These are phyloP conservation scores for Netelia inedita DNA, from an alignment of 2,888 invertebrate species.

Conservation along the genomic window DNA sequence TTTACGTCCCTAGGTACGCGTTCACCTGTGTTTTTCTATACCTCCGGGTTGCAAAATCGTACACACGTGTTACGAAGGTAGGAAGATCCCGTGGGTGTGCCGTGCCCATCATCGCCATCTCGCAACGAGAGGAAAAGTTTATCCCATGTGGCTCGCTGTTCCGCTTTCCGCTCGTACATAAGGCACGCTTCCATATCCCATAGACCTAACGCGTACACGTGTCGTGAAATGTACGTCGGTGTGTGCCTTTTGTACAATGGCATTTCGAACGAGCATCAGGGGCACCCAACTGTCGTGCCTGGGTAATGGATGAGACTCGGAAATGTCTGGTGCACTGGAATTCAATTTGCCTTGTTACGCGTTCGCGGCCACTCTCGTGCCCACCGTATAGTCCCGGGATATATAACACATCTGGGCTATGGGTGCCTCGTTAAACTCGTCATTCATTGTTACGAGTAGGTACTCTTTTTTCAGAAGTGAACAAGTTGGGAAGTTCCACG, in stretches of 20 bases:
- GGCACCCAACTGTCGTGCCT: slow-evolving; percentile 65
- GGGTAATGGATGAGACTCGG: slow-evolving; percentile 68
- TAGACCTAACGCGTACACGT: not conserved
- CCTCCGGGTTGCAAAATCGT: slow-evolving; percentile 3
- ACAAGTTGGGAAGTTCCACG: too few relatives aligned
- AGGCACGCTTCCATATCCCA: slow-evolving; percentile 22
- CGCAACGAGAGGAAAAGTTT: slow-evolving; percentile 66
- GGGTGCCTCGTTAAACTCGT: slow-evolving; percentile 47
- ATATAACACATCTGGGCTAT: not conserved
- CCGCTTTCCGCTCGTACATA: slow-evolving; percentile 62
- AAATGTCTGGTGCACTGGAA: slow-evolving; percentile 66
- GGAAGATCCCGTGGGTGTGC: slow-evolving; percentile 49
- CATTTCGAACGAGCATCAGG: slow-evolving; percentile 67
- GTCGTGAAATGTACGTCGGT: slow-evolving; percentile 23
- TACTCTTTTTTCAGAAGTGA: not conserved
- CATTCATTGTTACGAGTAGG: slow-evolving; percentile 39
- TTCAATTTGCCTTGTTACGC: slow-evolving; percentile 66
- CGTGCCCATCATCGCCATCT: slow-evolving; percentile 18
- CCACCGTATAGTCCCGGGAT: slow-evolving; percentile 25
- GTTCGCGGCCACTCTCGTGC: slow-evolving; percentile 35
- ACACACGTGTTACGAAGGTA: slow-evolving; percentile 37
- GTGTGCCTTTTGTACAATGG: slow-evolving; percentile 51
- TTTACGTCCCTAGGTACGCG: not conserved
- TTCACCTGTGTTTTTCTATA: not conserved
- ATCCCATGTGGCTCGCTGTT: slow-evolving; percentile 59